Evolutionary conservation across 2,797 vertebrate species (phyloP).

Genomic region (Trichosurus vulpecula): DNA sequence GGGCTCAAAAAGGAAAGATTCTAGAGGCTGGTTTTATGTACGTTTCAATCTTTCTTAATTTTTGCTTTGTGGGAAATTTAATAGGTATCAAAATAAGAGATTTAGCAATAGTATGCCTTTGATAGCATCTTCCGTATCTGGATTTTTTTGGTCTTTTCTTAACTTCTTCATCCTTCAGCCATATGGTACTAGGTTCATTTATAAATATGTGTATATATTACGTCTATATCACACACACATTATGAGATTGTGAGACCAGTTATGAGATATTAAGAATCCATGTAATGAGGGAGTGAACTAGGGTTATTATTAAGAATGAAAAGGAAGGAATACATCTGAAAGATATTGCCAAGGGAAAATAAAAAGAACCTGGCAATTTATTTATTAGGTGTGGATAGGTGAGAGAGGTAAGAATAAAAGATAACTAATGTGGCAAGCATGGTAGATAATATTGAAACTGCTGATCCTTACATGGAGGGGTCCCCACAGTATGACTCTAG

Average conservation of each 20-base stretch:
- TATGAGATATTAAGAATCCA: not conserved
- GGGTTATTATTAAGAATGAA: not conserved
- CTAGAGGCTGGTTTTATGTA: not conserved
- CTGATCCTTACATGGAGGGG: not conserved
- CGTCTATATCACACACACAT: not conserved
- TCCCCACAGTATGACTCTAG: not conserved
- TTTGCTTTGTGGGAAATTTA: not conserved
- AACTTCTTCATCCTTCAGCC: not conserved
- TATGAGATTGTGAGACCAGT: not conserved
- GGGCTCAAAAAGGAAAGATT: not conserved
- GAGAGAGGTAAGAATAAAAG: not conserved
- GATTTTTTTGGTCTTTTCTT: not conserved
- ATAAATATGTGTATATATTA: not conserved
- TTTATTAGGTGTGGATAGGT: not conserved
- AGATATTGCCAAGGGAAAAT: not conserved
- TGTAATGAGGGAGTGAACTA: not conserved
- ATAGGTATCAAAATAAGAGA: not conserved
- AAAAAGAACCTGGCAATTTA: not conserved
- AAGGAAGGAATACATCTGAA: not conserved
- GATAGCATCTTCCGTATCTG: not conserved
- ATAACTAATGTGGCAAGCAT: not conserved
- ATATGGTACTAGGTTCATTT: not conserved
- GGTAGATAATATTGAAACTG: not conserved
- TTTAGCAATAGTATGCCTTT: not conserved
- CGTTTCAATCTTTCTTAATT: not conserved